Conservation (phyloP, 2,113 vertebrate genomes). For the Myxocyprinus asiaticus region DNA sequence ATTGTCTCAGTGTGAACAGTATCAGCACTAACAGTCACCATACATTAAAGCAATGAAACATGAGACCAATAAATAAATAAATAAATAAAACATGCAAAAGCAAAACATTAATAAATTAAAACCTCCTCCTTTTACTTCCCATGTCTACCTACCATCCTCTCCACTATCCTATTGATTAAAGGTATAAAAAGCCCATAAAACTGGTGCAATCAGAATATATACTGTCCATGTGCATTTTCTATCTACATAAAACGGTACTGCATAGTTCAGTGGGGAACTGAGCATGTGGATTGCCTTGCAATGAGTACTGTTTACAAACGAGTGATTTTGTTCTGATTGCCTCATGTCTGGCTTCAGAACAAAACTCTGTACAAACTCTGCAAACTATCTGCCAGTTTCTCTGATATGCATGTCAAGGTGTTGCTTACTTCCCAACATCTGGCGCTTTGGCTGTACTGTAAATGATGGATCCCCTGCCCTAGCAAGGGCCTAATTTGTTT, state of each 20-base stretch:
- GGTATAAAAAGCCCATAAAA: too few relatives aligned
- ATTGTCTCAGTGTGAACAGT: too few relatives aligned
- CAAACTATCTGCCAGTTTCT: conserved; percentile 3
- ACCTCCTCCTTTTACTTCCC: too few relatives aligned
- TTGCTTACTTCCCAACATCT: conserved; percentile 22
- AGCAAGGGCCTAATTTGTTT: conserved; percentile 16
- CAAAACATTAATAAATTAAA: too few relatives aligned
- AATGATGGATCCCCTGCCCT: conserved; percentile 25
- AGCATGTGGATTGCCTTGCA: neutral
- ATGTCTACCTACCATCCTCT: too few relatives aligned
- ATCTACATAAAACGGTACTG: neutral
- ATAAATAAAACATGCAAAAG: too few relatives aligned
- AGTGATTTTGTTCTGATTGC: neutral
- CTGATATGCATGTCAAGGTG: conserved; percentile 27
- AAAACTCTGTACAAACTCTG: conserved; percentile 9
- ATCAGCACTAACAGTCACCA: too few relatives aligned
- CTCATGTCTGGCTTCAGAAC: conserved; percentile 2
- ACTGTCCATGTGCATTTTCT: too few relatives aligned
- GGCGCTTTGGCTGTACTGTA: conserved; percentile 17
- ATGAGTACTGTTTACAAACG: neutral
- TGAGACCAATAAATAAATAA: too few relatives aligned
- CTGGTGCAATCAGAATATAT: too few relatives aligned
- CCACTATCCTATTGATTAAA: too few relatives aligned
- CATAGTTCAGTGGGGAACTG: neutral
- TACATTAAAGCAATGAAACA: too few relatives aligned